A percentile compares a stretch with the other conserved stretches of the same genome.
Evolutionary conservation across 2,888 invertebrate genomes (phyloP).

Genomic region (Lobophora halterata): DNA sequence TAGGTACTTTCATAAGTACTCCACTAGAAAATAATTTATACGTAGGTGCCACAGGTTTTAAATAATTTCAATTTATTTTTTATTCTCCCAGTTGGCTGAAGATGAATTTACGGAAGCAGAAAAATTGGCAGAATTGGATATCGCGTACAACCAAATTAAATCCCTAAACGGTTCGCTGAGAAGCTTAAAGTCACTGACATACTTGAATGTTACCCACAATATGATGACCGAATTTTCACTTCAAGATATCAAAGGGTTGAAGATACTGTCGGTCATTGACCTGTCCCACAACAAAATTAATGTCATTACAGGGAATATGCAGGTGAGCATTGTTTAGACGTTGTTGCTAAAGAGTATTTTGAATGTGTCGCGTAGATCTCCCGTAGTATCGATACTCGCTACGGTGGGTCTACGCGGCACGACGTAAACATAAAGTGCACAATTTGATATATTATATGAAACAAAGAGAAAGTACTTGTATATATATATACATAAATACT

Average conservation of each 20-base stretch:
- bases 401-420: no score
- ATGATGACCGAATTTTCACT: conserved; percentile 88
- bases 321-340: conserved; percentile 68
- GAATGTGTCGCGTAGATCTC: no score
- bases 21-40: no score
- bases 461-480: no score
- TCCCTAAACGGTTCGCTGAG: conserved; percentile 87
- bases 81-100: conserved; percentile 85
- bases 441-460: no score
- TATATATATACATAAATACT: no score
- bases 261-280: conserved; percentile 86
- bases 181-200: conserved; percentile 84
- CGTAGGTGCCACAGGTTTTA: no score
- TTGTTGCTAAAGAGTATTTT: neutral
- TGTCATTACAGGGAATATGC: conserved; percentile 83
- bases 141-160: conserved; percentile 86
- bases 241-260: conserved; percentile 88
- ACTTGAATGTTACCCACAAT: conserved; percentile 89
- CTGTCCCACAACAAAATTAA: conserved; percentile 88
- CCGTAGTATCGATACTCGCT: no score
- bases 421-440: no score
- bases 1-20: no score
- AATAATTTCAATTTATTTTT: no score
- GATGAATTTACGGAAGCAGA: conserved; percentile 89
- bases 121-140: conserved; percentile 84